Conservation (phyloP, 2,888 invertebrate genomes). For the Brenthis ino region DNA sequence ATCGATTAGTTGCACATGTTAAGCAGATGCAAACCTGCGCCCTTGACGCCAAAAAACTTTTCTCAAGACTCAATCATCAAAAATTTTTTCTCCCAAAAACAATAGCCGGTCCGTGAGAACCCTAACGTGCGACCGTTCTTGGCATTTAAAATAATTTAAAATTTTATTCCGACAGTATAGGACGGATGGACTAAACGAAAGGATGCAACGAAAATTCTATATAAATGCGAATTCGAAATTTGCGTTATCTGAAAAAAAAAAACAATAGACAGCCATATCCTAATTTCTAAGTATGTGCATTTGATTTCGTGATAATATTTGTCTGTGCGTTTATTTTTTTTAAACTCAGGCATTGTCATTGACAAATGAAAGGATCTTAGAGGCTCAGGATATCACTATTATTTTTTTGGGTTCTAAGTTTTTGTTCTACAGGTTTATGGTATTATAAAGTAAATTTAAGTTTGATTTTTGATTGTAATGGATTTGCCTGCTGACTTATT, state of each 20-base stretch:
- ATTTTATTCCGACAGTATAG: constrained; percentile 28
- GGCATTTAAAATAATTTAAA: constrained; percentile 37
- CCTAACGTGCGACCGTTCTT: constrained; percentile 27
- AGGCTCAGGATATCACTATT: too few species aligned
- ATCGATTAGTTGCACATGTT: constrained; percentile 71
- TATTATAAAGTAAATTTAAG: too few species aligned
- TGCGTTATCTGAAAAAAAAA: neutral
- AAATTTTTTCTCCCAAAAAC: constrained; percentile 58
- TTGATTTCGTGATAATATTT: constrained; percentile 9
- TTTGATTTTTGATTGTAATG: too few species aligned
- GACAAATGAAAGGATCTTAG: neutral
- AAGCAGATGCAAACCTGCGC: constrained; percentile 66
- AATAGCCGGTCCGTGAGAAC: constrained; percentile 51
- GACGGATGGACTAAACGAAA: constrained; percentile 29
- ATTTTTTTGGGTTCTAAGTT: too few species aligned
- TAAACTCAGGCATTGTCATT: neutral
- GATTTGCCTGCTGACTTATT: too few species aligned
- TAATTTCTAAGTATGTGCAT: constrained; percentile 21
- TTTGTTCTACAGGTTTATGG: too few species aligned
- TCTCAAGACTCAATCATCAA: constrained; percentile 50
- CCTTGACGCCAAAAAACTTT: constrained; percentile 56
- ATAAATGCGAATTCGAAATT: constrained; percentile 26
- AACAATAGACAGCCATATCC: constrained; percentile 15
- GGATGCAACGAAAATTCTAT: constrained; percentile 26
- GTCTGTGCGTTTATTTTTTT: neutral